Evolutionary conservation across 2,797 vertebrate genomes (phyloP), one percentile per base, ranked within the genome.

Genomic region (Halcyon chelicuti): DNA sequence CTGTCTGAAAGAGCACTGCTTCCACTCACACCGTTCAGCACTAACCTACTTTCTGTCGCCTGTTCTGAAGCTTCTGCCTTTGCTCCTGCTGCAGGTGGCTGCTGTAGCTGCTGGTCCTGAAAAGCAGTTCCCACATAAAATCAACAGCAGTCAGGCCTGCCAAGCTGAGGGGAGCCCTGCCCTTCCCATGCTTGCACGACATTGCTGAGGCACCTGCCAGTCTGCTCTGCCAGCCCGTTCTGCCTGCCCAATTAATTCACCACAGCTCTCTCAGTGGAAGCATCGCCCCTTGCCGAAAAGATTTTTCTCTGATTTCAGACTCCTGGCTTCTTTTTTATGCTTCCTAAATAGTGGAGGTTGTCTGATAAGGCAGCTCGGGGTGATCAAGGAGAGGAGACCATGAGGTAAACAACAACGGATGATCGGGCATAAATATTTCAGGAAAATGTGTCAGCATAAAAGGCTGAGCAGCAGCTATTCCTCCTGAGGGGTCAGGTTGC

Each of bases 351-450:
- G 70, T 6, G 18, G 62, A 66, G 40, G 7, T 47, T 71, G 62
- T 22, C 66, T 63, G 85, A 35, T 70, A 44, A 80, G 47, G 67
- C 61, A 85, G 74, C 55, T 87, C 3, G 1, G 67, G 57, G 63
- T 80, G 89, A 88, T 79, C 62, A 39, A 70, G 58, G 49, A 75
- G 65, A 71, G 61, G 22, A 90, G 70, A 68, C 60, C 47, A 20
- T 2, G 58, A 70, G 58, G 73, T 81, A 93, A 94, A 91, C 68
- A 88, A 35, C n/a, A 12, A 25, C 2, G 18, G 88, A 46, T 28
- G 63, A 86, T 37, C 0, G 3, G 62, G 55, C 80, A 96, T 95
- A 94, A 96, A 94, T 94, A 93, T 94, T 95, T 91, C 83, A 94
- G 91, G 86, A 88, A 93, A 93, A 93, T 42, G 62, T 86, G 90